Evolutionary conservation across 2,113 vertebrate species (phyloP).

Genomic region (Hippoglossus stenolepis): DNA sequence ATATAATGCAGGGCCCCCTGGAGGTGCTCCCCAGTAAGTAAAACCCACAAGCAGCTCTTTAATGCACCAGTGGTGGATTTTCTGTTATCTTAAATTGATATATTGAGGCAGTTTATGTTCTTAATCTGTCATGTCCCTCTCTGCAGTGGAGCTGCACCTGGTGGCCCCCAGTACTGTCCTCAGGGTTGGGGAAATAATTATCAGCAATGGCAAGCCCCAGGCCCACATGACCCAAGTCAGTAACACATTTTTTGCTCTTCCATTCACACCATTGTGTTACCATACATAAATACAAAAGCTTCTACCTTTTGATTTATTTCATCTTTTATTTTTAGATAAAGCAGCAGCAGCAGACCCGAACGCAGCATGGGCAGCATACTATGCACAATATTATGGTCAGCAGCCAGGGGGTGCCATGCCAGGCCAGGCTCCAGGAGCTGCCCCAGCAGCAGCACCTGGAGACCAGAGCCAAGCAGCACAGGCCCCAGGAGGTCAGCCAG

Average conservation of each 20-base stretch:
- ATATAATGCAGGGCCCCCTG: slow-evolving; percentile 90
- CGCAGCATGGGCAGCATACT: slow-evolving; percentile 94
- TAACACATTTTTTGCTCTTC: slow-evolving; percentile 1
- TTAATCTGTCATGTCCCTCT: slow-evolving; percentile 13
- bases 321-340: slow-evolving; percentile 79
- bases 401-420: slow-evolving; percentile 87
- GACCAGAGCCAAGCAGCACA: slow-evolving; percentile 84
- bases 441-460: slow-evolving; percentile 83
- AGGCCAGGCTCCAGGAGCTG: slow-evolving; percentile 82
- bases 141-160: slow-evolving; percentile 85
- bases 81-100: not conserved
- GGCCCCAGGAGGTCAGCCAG: slow-evolving; percentile 86
- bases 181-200: slow-evolving; percentile 91
- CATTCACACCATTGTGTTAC: not conserved
- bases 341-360: slow-evolving; percentile 89
- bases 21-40: slow-evolving; percentile 91
- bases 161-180: slow-evolving; percentile 89
- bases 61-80: not conserved
- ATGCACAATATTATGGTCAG: slow-evolving; percentile 93
- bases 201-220: slow-evolving; percentile 92
- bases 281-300: not conserved
- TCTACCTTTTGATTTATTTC: not conserved
- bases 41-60: not conserved
- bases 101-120: not conserved
- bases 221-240: slow-evolving; percentile 91